Evolutionary conservation across 2,888 invertebrate species (phyloP).

Genomic region (Lymantria dispar): DNA sequence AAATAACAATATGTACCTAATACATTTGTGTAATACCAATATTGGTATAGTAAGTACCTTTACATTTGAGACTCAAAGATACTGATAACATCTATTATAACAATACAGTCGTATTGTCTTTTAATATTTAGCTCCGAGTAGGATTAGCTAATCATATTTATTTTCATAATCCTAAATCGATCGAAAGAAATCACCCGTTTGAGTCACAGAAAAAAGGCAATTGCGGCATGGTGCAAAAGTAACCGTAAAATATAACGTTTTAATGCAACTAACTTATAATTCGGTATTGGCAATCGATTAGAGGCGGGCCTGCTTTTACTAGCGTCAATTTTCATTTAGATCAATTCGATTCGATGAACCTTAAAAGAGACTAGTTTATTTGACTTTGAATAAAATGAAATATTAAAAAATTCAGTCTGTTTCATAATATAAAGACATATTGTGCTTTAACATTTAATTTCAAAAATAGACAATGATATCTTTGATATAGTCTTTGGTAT

Average conservation of each 20-base stretch:
- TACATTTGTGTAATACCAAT: too few relatives aligned
- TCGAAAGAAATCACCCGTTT: too few relatives aligned
- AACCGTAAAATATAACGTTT: constrained; percentile 35
- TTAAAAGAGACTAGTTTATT: constrained; percentile 44
- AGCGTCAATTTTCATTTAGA: constrained; percentile 51
- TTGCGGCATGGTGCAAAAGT: constrained; percentile 29
- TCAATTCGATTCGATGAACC: constrained; percentile 53
- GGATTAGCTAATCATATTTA: too few relatives aligned
- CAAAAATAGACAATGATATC: constrained; percentile 13
- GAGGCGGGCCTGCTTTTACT: constrained; percentile 37
- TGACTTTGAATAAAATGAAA: constrained; percentile 37
- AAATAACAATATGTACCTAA: too few relatives aligned
- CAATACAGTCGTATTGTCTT: too few relatives aligned
- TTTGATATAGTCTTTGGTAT: too few relatives aligned
- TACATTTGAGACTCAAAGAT: too few relatives aligned
- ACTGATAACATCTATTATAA: too few relatives aligned
- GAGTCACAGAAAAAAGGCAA: neutral
- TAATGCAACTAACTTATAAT: constrained; percentile 35
- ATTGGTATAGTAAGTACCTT: too few relatives aligned
- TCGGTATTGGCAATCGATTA: constrained; percentile 61
- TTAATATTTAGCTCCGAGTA: too few relatives aligned
- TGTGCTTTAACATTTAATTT: constrained; percentile 24
- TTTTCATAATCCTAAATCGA: too few relatives aligned
- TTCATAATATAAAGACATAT: constrained; percentile 23
- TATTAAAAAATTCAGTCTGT: constrained; percentile 17